Evolutionary conservation across 1,140 invertebrate genomes (phyloP).

Genomic region (Polypedilum pembai): DNA sequence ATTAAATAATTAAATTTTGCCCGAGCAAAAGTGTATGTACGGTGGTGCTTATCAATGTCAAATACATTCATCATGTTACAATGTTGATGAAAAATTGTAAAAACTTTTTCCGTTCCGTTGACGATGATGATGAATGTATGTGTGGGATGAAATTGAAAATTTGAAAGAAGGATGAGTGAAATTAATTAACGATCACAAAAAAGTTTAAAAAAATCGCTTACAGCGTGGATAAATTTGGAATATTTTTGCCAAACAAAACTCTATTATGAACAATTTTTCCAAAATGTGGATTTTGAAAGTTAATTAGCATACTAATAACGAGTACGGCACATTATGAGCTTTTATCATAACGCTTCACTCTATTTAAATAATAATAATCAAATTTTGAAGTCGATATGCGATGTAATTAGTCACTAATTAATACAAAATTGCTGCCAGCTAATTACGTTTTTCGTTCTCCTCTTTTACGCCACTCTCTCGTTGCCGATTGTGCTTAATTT

Average conservation of each 20-base stretch:
- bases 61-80: slow-evolving; percentile 3
- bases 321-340: background rate
- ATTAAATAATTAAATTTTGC: slow-evolving; percentile 28
- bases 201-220: too few relatives aligned
- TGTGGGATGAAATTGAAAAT: too few relatives aligned
- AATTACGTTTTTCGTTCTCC: background rate
- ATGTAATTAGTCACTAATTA: slow-evolving; percentile 19
- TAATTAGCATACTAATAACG: slow-evolving; percentile 18
- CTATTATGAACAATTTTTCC: background rate
- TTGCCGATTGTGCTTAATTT: too few relatives aligned
- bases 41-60: slow-evolving; percentile 15
- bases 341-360: background rate
- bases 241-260: too few relatives aligned
- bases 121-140: too few relatives aligned
- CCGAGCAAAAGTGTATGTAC: background rate
- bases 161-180: too few relatives aligned
- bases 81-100: too few relatives aligned
- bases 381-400: slow-evolving; percentile 11
- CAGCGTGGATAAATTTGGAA: too few relatives aligned
- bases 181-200: too few relatives aligned
- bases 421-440: slow-evolving; percentile 17
- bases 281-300: slow-evolving; percentile 8
- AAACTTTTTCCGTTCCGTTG: too few relatives aligned
- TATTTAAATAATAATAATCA: slow-evolving; percentile 20
- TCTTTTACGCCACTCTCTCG: too few relatives aligned